A percentile compares a stretch with the other conserved stretches of the same genome.
These are phyloP conservation scores for Alauda arvensis DNA, from an alignment of 2,797 vertebrate species.

Conservation along the genomic window DNA sequence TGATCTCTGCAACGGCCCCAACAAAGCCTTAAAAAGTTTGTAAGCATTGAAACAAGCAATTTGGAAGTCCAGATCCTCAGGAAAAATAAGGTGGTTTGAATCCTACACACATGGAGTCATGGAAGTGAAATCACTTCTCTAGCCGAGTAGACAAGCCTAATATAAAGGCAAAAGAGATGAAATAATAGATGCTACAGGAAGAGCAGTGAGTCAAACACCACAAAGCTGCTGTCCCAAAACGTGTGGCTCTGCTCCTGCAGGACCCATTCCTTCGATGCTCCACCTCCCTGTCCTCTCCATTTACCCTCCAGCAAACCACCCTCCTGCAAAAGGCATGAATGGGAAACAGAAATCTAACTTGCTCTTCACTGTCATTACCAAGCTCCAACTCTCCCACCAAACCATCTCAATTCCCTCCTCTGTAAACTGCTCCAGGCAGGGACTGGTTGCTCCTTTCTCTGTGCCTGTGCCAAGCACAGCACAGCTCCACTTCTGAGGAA, in stretches of 20 bases:
- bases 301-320: not conserved
- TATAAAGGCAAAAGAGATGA: not conserved
- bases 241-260: not conserved
- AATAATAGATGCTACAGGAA: not conserved
- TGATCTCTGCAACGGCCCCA: not conserved
- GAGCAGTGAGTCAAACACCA: not conserved
- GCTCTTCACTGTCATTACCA: not conserved
- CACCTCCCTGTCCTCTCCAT: not conserved
- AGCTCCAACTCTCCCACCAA: not conserved
- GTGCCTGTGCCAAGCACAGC: not conserved
- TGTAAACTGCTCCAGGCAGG: not conserved
- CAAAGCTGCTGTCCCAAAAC: not conserved
- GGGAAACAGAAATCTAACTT: not conserved
- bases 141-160: not conserved
- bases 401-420: not conserved
- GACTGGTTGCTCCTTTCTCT: not conserved
- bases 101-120: not conserved
- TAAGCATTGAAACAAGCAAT: not conserved
- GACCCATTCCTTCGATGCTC: accelerated
- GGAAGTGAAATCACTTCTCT: not conserved
- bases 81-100: not conserved
- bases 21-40: not conserved
- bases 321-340: not conserved
- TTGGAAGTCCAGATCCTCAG: not conserved
- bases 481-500: not conserved